Conservation (phyloP, 2,113 vertebrate genomes). For the Patagioenas fasciata region DNA sequence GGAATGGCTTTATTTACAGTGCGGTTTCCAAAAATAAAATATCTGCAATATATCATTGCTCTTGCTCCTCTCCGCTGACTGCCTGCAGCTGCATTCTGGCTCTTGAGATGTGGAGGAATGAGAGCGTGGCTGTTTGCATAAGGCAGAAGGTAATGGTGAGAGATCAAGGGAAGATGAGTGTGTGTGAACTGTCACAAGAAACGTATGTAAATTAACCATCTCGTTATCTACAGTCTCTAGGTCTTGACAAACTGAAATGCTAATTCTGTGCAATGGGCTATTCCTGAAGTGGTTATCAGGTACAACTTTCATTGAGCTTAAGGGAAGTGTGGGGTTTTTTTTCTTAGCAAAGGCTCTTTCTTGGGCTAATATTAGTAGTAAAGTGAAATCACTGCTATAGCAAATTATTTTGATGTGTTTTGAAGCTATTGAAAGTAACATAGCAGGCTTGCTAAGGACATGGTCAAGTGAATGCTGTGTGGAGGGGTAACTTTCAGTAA, state of each 20-base stretch:
- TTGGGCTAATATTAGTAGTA: neutral
- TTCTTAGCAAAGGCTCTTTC: neutral
- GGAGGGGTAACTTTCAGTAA: constrained; percentile 3
- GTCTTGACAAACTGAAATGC: neutral
- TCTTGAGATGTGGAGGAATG: constrained; percentile 13
- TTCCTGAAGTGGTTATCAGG: neutral
- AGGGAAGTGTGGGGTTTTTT: neutral
- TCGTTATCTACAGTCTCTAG: neutral
- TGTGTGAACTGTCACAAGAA: neutral
- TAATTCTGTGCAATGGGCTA: neutral
- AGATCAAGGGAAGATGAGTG: neutral
- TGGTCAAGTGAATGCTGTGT: neutral
- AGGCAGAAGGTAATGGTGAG: neutral
- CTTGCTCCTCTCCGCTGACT: constrained; percentile 34
- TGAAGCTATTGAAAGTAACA: neutral
- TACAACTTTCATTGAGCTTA: neutral
- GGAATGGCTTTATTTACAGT: constrained; percentile 75
- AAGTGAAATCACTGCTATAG: neutral
- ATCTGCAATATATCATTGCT: constrained; percentile 61
- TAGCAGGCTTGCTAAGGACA: neutral
- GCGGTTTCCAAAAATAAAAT: constrained; percentile 74
- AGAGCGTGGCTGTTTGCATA: constrained; percentile 23
- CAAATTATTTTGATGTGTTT: neutral
- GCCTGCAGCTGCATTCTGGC: constrained; percentile 44
- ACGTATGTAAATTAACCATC: neutral